Percentiles rank a stretch among this genome's conserved stretches.
phyloP scores from a whole-genome alignment of 2,113 vertebrate species.

The Mixornis gularis region DNA sequence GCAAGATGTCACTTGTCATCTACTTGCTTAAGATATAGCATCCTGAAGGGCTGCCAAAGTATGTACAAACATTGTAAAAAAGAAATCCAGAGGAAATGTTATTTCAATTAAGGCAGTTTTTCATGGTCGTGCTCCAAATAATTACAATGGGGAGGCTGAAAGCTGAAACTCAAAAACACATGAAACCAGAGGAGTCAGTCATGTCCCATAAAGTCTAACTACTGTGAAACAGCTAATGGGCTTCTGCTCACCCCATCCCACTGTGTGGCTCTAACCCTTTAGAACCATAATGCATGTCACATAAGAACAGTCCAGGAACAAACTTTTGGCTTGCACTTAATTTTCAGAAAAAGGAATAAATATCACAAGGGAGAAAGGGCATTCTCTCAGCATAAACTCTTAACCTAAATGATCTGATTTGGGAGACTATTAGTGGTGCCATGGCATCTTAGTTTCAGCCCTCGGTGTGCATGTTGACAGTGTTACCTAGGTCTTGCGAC shows the following conservation, averaged over 20 bases:
- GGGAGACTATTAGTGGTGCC: neutral
- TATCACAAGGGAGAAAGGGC: neutral
- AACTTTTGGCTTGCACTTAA: neutral
- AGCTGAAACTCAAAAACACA: neutral
- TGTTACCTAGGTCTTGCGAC: accelerated
- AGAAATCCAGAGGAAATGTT: neutral
- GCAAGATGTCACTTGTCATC: neutral
- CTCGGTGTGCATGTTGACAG: neutral
- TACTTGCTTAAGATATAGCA: neutral
- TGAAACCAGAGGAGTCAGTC: neutral
- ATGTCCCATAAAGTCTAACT: neutral
- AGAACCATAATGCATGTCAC: neutral
- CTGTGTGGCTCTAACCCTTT: neutral
- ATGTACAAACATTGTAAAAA: neutral
- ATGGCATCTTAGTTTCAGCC: neutral
- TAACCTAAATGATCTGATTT: neutral
- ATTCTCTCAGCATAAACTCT: neutral
- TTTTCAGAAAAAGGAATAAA: neutral
- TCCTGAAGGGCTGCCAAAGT: neutral
- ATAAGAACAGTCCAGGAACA: neutral
- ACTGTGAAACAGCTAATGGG: neutral
- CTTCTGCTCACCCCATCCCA: neutral
- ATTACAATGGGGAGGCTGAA: neutral
- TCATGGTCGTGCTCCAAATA: neutral
- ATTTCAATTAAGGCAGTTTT: conserved; percentile 39